A percentile compares a stretch with the other conserved stretches of the same genome.
phyloP scores from a whole-genome alignment of 2,888 invertebrate species.

The Himalopsyche japonica region DNA sequence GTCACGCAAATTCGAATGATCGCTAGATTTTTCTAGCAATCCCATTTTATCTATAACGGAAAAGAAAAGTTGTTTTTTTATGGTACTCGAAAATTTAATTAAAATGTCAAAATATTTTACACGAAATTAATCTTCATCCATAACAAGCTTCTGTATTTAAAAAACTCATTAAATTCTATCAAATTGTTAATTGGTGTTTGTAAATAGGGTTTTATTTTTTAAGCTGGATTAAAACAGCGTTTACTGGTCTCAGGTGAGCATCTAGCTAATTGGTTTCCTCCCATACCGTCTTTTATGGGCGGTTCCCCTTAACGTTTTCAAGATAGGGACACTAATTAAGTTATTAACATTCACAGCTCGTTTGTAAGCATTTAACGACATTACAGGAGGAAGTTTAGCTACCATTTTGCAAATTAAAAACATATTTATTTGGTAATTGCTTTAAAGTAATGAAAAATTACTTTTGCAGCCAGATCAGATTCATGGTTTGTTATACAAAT shows the following conservation, averaged over 20 bases:
- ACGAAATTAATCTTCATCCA: neutral
- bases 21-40: too few relatives aligned
- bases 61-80: too few relatives aligned
- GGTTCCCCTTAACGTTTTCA: neutral
- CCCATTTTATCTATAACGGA: too few relatives aligned
- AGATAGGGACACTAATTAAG: conserved; percentile 31
- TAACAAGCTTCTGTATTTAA: neutral
- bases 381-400: neutral
- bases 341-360: conserved; percentile 32
- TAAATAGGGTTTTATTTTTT: neutral
- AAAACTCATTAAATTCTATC: neutral
- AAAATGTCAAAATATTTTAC: neutral
- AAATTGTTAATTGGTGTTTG: neutral
- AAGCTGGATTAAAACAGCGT: neutral
- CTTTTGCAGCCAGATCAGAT: too few relatives aligned
- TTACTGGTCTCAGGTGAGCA: conserved; percentile 14
- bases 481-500: too few relatives aligned
- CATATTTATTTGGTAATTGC: neutral
- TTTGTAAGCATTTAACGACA: conserved; percentile 26
- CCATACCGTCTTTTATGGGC: conserved; percentile 9
- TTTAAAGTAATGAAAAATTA: neutral
- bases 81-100: too few relatives aligned
- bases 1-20: too few relatives aligned
- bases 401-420: neutral
- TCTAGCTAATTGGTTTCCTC: conserved; percentile 30